These are phyloP conservation scores for Nautilus pompilius DNA, from an alignment of 1,140 invertebrate genomes.

Conservation along the genomic window DNA sequence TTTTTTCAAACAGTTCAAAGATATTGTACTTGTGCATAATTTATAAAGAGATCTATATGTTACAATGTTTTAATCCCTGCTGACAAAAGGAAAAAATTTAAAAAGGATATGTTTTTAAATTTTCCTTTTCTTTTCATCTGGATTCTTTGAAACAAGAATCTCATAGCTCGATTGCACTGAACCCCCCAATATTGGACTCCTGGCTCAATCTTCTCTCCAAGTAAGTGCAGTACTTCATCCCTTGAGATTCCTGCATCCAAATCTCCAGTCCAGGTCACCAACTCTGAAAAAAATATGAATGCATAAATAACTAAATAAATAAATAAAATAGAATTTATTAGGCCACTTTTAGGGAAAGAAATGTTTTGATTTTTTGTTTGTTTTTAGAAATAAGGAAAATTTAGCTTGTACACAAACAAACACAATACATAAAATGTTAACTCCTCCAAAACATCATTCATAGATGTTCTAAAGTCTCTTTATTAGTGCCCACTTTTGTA, in stretches of 20 bases:
- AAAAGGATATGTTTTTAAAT: constrained; percentile 50
- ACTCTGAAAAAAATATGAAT: constrained; percentile 21
- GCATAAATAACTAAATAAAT: too few relatives aligned
- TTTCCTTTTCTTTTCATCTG: constrained; percentile 44
- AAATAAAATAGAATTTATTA: too few relatives aligned
- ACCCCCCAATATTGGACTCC: constrained; percentile 39
- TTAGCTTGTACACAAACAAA: too few relatives aligned
- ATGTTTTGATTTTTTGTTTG: too few relatives aligned
- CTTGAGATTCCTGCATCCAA: constrained; percentile 29
- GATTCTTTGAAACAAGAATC: constrained; percentile 33
- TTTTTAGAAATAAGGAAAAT: too few relatives aligned
- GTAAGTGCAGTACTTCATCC: constrained; percentile 29
- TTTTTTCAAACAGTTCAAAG: not conserved
- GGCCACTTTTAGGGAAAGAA: too few relatives aligned
- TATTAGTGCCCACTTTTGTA: too few relatives aligned
- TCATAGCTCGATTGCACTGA: constrained; percentile 41
- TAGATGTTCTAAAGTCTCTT: too few relatives aligned
- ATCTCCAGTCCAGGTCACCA: constrained; percentile 35
- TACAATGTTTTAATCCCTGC: too few relatives aligned
- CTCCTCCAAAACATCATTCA: too few relatives aligned
- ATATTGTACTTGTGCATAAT: not conserved
- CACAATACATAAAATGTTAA: too few relatives aligned
- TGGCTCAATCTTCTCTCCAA: constrained; percentile 20
- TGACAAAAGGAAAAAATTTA: too few relatives aligned
- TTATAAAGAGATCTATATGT: not conserved